Conservation (phyloP, 2,888 invertebrate genomes). For the Formica aserva region DNA sequence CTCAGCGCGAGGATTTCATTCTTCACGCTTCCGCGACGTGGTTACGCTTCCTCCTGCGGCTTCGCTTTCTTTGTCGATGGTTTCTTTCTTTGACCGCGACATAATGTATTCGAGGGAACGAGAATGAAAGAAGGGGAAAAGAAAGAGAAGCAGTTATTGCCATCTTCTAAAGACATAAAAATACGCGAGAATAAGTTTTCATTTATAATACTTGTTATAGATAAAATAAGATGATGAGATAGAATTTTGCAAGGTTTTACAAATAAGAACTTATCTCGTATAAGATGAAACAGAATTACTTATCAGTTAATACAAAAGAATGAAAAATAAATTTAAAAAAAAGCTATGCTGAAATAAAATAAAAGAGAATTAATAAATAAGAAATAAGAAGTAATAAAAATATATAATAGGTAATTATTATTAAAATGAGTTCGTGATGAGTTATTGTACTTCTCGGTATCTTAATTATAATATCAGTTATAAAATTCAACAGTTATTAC, state of each 20-base stretch:
- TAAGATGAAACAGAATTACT: not conserved
- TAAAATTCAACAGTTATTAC: constrained; percentile 3
- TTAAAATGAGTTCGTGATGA: not conserved
- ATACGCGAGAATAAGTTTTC: constrained; percentile 9
- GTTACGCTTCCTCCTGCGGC: constrained; percentile 53
- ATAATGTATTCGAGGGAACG: constrained; percentile 41
- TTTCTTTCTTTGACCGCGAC: constrained; percentile 56
- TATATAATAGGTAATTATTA: constrained; percentile 5
- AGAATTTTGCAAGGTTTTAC: not conserved
- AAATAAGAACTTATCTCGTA: not conserved
- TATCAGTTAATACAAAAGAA: not conserved
- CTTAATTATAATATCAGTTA: constrained; percentile 23
- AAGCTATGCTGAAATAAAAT: not conserved
- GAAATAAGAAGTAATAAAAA: not conserved
- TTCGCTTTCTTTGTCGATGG: constrained; percentile 55
- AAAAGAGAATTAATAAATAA: not conserved
- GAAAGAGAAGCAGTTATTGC: constrained; percentile 27
- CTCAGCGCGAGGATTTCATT: constrained; percentile 74
- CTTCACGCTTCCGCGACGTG: constrained; percentile 62
- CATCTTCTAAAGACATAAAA: constrained; percentile 2
- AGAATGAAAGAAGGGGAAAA: not conserved
- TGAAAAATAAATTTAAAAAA: not conserved
- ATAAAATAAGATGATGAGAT: not conserved
- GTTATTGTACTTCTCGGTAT: not conserved
- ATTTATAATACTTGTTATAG: not conserved